Evolutionary conservation across 1,140 invertebrate genomes (phyloP), one percentile per base, ranked within the genome.

Genomic region (Dolichoris vasculosae): DNA sequence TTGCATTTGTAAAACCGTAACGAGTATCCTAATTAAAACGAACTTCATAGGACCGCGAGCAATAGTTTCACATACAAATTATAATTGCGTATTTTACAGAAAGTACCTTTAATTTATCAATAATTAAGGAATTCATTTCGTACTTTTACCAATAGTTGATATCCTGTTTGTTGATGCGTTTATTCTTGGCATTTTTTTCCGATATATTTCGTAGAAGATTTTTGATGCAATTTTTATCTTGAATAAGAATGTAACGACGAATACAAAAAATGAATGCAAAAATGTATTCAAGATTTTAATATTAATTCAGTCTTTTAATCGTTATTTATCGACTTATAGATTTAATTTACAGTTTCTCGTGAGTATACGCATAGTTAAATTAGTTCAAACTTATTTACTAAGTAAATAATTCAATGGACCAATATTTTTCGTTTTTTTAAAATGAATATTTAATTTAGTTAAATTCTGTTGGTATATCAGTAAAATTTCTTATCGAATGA

Each of bases 1-100:
- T 69, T 81, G 63, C 46, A 30, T 73, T 69, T 13, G 35, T 40
- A 2, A 6, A 26, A 30, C 35, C 30, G n/a, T 55, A 82, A 82
- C 20, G 64, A 82, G 80, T 82, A 32, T 38, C 80, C 75, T 75
- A 82, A 82, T 82, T 82, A 82, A 69, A 71, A 43, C 15, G 38
- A 26, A 43, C 4, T 38, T 17, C 23, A 11, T n/a, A 43, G 69
- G 38, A 73, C 1, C n/a, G 23, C 2, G n/a, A 0, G 23, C 9
- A 38, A 43, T 40, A 43, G 38, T 73, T 11, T 4, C 11, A 23
- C 69, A 32, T 43, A 2, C 23, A 43, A 73, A 23, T n/a, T 6
- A 8, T 40, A 26, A 26, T 59, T 26, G 23, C 9, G 23, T 17
- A 59, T 43, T 73, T 43, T 32, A 73, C 23, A 11, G 69, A 38